A percentile compares a stretch with the other conserved stretches of the same genome.
Evolutionary conservation across 2,797 vertebrate genomes (phyloP).

Genomic region (Gallinago nigripennis): DNA sequence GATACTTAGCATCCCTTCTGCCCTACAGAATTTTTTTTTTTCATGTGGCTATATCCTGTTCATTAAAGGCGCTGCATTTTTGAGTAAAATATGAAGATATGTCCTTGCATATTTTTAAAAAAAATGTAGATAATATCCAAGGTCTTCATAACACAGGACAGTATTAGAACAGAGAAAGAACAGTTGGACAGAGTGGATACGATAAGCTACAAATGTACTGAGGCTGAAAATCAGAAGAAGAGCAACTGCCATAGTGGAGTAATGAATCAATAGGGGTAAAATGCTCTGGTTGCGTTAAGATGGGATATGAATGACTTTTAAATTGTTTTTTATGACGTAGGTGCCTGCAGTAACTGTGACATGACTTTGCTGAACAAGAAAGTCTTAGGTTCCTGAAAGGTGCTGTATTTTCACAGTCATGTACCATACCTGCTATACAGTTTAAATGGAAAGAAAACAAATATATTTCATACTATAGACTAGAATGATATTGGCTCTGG

Average conservation of each 20-base stretch:
- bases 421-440: background rate
- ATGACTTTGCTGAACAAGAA: background rate
- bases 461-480: background rate
- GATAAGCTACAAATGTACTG: background rate
- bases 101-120: background rate
- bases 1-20: background rate
- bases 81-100: background rate
- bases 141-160: background rate
- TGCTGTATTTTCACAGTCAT: background rate
- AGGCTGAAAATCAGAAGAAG: background rate
- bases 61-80: conserved; percentile 30
- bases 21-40: background rate
- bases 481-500: background rate
- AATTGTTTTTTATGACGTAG: background rate
- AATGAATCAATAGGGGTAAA: background rate
- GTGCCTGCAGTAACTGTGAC: background rate
- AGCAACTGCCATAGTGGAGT: background rate
- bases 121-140: background rate
- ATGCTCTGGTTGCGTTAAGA: background rate
- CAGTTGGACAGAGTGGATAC: background rate
- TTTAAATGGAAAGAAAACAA: background rate
- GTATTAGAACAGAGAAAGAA: background rate
- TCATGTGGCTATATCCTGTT: background rate
- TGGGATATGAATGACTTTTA: background rate
- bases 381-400: background rate